phyloP scores from a whole-genome alignment of 2,113 vertebrate genomes.

The Puffinus mauretanicus region DNA sequence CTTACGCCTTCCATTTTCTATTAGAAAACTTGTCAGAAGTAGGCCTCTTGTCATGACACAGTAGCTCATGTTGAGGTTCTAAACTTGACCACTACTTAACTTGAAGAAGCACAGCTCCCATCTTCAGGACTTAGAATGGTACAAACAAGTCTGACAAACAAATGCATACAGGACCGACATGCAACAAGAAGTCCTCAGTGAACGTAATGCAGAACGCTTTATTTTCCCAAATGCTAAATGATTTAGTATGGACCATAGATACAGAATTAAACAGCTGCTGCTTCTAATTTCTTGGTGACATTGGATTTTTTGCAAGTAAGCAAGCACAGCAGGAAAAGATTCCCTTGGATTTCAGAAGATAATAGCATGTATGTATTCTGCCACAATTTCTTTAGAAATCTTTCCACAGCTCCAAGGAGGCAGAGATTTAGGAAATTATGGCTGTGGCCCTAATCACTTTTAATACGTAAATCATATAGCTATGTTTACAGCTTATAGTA shows the following conservation, averaged over 20 bases:
- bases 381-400: neutral
- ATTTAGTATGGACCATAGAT: neutral
- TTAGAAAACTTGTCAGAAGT: neutral
- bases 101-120: neutral
- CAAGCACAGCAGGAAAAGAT: neutral
- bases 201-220: neutral
- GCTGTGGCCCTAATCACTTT: neutral
- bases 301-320: neutral
- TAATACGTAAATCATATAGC: neutral
- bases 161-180: rapidly evolving
- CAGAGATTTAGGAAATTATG: neutral
- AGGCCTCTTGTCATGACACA: neutral
- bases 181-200: too few relatives aligned
- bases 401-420: neutral
- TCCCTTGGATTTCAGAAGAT: neutral
- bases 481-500: neutral
- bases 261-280: neutral
- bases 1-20: neutral
- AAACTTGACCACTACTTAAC: neutral
- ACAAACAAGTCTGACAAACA: neutral
- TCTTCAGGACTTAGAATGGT: neutral
- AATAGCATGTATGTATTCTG: neutral
- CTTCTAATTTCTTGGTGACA: neutral
- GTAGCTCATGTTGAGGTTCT: neutral
- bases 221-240: neutral